Conservation (phyloP, 2,113 vertebrate genomes). For the Brachirus orientalis region DNA sequence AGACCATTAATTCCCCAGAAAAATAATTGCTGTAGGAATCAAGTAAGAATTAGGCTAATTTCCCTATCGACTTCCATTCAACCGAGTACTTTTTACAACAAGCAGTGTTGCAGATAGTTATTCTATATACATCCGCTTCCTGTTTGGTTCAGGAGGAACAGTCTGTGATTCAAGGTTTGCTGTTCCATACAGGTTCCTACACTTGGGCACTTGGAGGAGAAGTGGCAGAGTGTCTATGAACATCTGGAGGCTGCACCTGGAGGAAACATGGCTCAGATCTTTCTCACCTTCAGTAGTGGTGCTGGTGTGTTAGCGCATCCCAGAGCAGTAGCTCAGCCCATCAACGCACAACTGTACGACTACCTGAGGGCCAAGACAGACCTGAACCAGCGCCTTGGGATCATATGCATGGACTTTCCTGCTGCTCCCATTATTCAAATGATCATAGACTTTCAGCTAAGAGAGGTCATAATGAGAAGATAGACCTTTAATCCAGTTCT, state of each 20-base stretch:
- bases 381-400: constrained; percentile 77
- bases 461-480: neutral
- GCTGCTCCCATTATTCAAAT: constrained; percentile 76
- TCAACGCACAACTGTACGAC: constrained; percentile 79
- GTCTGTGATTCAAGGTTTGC: neutral
- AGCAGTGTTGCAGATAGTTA: too few relatives aligned
- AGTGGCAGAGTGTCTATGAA: constrained; percentile 78
- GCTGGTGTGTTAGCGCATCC: constrained; percentile 83
- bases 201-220: constrained; percentile 66
- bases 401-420: constrained; percentile 87
- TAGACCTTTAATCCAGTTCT: neutral
- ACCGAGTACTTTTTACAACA: too few relatives aligned
- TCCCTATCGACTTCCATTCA: too few relatives aligned
- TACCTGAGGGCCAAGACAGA: constrained; percentile 65
- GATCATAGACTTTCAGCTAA: constrained; percentile 83
- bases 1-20: too few relatives aligned
- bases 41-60: too few relatives aligned
- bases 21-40: too few relatives aligned
- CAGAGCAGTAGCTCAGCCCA: constrained; percentile 73
- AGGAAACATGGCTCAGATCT: constrained; percentile 72
- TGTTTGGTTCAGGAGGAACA: too few relatives aligned
- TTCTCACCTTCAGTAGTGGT: constrained; percentile 87
- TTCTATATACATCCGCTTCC: too few relatives aligned
- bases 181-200: constrained; percentile 77
- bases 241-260: constrained; percentile 79